Evolutionary conservation across 2,113 vertebrate species (phyloP).

Genomic region (Galeopterus variegatus): DNA sequence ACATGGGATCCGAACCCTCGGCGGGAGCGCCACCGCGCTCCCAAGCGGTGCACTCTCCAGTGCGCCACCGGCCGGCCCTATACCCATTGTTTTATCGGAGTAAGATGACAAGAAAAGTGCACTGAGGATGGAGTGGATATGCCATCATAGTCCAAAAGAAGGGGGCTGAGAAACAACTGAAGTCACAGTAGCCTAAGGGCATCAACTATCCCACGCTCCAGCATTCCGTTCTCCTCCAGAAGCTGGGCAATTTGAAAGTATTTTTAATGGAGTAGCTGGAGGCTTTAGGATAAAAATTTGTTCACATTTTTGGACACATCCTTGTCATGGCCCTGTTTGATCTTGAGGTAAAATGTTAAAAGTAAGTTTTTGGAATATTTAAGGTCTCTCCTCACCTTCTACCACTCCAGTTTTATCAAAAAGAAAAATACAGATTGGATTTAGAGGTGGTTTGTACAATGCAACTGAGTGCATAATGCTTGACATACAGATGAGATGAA

Average conservation of each 20-base stretch:
- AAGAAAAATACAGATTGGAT: neutral
- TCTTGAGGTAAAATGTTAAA: slow-evolving; percentile 44
- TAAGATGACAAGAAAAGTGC: neutral
- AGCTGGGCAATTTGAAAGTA: neutral
- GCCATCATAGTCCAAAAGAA: neutral
- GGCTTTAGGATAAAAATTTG: neutral
- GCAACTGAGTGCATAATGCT: neutral
- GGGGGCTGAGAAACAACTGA: neutral
- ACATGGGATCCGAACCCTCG: too few relatives aligned
- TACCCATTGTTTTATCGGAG: neutral
- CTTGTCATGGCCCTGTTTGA: neutral
- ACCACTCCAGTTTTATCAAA: slow-evolving; percentile 15
- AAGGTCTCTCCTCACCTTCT: neutral
- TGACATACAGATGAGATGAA: neutral
- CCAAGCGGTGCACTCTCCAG: too few relatives aligned
- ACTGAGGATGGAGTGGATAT: neutral
- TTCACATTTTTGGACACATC: neutral
- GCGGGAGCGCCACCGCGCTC: too few relatives aligned
- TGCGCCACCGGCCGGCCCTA: too few relatives aligned
- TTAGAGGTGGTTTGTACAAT: neutral
- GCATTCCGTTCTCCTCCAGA: neutral
- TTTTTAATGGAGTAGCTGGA: slow-evolving; percentile 17
- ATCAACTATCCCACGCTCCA: neutral
- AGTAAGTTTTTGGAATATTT: neutral
- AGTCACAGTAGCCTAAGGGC: neutral